Evolutionary conservation across 2,797 vertebrate genomes (phyloP), one percentile per base, ranked within the genome.

Genomic region (Poecilia gillii): DNA sequence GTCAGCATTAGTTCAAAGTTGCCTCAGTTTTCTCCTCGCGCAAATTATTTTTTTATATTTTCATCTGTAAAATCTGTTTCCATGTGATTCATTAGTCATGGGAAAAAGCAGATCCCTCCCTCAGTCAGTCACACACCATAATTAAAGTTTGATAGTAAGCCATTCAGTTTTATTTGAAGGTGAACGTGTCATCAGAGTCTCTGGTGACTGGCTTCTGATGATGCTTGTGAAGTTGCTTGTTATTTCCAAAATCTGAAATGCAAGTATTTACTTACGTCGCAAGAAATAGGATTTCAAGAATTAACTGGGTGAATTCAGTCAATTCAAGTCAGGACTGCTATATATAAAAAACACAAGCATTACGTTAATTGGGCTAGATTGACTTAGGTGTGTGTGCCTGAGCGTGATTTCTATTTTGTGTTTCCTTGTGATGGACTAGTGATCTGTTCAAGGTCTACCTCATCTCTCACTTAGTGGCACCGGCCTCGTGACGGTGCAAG

Each of bases 71-170:
- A 83, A 64, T 49, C 23, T 59, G 86, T 92, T 93, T 90, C 88
- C 41, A 78, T 79, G 83, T 87, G 90, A 92, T 90, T 94, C 91
- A 93, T 95, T 93, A 94, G 87, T 76, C 82, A 82, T 90, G 76
- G 87, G 85, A 87, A 90, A 90, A 94, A 89, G 79, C 83, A 87
- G 89, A 82, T 87, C 88, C 89, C 88, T 88, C 81, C 71, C 84
- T 85, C 91, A 93, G 94, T 95, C 93, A 94, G 91, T 95, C 92
- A 95, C 91, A 94, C 91, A 94, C 92, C 89, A 89, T 92, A 92
- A 95, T 95, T 94, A 96, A 96, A 94, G 75, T 94, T 96, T 95
- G 89, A 95, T 94, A 85, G 89, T 85, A 89, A 87, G 88, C 92
- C 92, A 92, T 94, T 93, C 94, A 89, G 87, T 88, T 84, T 89